Evolutionary conservation across 2,888 invertebrate genomes (phyloP), one percentile per base, ranked within the genome.

Genomic region (Leptopilina syphax): DNA sequence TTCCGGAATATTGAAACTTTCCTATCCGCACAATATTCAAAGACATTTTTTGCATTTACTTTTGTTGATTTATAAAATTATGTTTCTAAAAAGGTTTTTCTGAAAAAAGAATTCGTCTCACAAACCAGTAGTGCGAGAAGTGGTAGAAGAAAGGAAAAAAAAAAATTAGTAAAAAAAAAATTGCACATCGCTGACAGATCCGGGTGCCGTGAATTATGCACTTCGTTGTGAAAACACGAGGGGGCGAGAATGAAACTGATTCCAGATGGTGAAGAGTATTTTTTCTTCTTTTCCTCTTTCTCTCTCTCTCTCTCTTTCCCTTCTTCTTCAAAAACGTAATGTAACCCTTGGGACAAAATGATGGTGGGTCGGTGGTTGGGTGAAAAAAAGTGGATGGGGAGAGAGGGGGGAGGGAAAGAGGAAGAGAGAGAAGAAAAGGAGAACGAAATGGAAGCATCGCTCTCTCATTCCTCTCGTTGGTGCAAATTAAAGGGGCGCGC

Each of bases 401-500:
- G 18, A 18, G 18, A 18, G 18, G 18, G 18, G 18, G 18, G 18
- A 24, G 18, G 1, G 18, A 54, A 24, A 18, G 18, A 10, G 12
- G 54, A 68, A 47, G 7, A 1, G 47, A 50, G 10, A 50, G 76
- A 12, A 76, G 18, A 27, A n/a, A 76, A 27, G 54, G 76, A 57
- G 57, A 76, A 24, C 34, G 76, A 50, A 54, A 24, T 50, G 8
- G 57, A 54, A 57, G 73, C 73, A 73, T 57, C 57, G 54, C 50
- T 50, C 63, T 73, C 54, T 57, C 50, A 34, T 44, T 44, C 34
- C 47, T 57, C 47, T 57, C 24, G 73, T 76, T 78, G 47, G 13
- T 34, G 47, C 73, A 78, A 76, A 78, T 78, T 73, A 73, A 73
- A 73, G 78, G 73, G 50, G 60, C 60, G 70, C 76, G 63, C 60